Evolutionary conservation across 2,797 vertebrate species (phyloP).

Genomic region (Setipinna tenuifilis): DNA sequence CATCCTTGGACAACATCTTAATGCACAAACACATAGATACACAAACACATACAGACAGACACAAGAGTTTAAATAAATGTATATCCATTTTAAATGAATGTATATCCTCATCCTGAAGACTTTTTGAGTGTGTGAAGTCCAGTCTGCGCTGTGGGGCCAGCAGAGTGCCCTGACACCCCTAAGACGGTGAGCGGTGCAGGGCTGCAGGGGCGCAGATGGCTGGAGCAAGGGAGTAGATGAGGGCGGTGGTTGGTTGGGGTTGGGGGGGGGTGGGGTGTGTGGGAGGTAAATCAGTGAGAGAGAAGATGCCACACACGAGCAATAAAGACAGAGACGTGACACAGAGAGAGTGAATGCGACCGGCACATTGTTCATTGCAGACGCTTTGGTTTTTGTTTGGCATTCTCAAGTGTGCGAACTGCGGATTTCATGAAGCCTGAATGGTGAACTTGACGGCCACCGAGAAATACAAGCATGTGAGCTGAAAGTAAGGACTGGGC

Average conservation of each 20-base stretch:
- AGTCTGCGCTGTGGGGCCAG: constrained; percentile 40
- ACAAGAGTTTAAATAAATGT: background rate
- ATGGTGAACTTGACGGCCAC: background rate
- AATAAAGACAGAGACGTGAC: constrained; percentile 45
- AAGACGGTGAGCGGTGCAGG: constrained; percentile 59
- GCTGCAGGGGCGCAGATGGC: too few relatives aligned
- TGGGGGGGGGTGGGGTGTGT: constrained; percentile 46
- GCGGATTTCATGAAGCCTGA: background rate
- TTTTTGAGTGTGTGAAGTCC: constrained; percentile 36
- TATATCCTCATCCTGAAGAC: constrained; percentile 15
- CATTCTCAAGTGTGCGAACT: background rate
- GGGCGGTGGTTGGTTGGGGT: constrained; percentile 59
- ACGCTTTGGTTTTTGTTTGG: constrained; percentile 59
- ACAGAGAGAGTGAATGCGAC: constrained; percentile 59
- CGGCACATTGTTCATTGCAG: constrained; percentile 82
- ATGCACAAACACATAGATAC: background rate
- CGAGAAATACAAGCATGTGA: constrained; percentile 16
- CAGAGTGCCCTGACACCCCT: constrained; percentile 58
- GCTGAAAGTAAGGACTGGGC: constrained; percentile 57
- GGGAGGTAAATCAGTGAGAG: constrained; percentile 62
- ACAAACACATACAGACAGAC: background rate
- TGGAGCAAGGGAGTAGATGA: too few relatives aligned
- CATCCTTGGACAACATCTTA: background rate
- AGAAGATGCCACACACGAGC: constrained; percentile 62
- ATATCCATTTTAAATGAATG: constrained; percentile 20